Base-by-base conservation (phyloP, 2,888 invertebrate genomes). In the Esperia sulphurella region DNA sequence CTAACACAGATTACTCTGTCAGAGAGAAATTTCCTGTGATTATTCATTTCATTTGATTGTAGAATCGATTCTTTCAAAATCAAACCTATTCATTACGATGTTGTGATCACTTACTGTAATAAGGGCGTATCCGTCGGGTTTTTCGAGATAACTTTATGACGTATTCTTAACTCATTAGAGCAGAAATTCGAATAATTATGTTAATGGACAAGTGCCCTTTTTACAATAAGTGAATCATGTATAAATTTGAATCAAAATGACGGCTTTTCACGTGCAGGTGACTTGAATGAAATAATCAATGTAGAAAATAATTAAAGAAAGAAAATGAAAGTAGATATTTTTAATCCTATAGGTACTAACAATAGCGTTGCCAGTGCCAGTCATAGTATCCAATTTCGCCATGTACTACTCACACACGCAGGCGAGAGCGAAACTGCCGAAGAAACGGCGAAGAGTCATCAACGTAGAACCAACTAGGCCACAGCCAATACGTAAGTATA, bases 331-430 rank as follows among this genome's bases (percentile, higher is more conserved):
- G n/a, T n/a, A n/a, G 2, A n/a, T 10, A 10, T 8, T 31, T 5
- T 46, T 12, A 45, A 51, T 8, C 42, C 29, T 30, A 53, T 67
- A 90, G 90, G 90, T 90, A 70, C 92, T 99, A 70, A 99, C 98
- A 78, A 98, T 99, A 90, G 99, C 99, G 72, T 93, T 99, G 75
- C 99, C 99, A 63, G 98, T 99, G 71, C 98, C 99, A 66, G 99
- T 99, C 85, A 99, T 99, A 79, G 99, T 99, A 63, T 98, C 97
- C 87, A 99, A 99, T 92, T 99, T 99, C 89, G 96, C 97, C 73
- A 97, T 97, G 97, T 97, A 96, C 90, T 97, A 97, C 90, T 96
- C 96, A 65, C 97, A 97, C 87, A 97, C 97, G 69, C 95, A 98
- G 92, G 99, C 99, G 59, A 92, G 99, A 72, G 98, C 98, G 54